phyloP scores from a whole-genome alignment of 2,888 invertebrate genomes.

The Eupelmus urozonus region DNA sequence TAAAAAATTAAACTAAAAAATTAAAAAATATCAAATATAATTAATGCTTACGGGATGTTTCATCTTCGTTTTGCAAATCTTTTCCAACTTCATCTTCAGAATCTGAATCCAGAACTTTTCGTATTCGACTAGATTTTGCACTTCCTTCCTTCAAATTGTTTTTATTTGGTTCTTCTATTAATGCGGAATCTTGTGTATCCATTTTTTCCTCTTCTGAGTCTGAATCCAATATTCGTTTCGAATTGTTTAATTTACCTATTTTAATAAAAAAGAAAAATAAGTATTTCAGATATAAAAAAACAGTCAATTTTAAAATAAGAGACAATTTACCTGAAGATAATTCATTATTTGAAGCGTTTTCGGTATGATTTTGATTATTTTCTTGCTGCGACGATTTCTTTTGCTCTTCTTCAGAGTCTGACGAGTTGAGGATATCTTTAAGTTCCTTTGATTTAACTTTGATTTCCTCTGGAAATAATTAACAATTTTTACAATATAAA shows the following conservation, averaged over 20 bases:
- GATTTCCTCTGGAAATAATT: not conserved
- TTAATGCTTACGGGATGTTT: slow-evolving; percentile 7
- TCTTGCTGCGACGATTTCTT: slow-evolving; percentile 15
- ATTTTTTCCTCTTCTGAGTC: slow-evolving; percentile 46
- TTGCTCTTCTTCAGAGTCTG: slow-evolving; percentile 65
- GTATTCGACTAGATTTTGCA: slow-evolving; percentile 45
- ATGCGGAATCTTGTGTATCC: slow-evolving; percentile 15
- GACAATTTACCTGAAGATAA: slow-evolving; percentile 7
- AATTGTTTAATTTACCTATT: slow-evolving; percentile 25
- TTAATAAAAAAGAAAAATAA: not conserved
- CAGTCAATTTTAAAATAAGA: not conserved
- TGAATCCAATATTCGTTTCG: slow-evolving; percentile 35
- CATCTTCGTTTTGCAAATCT: slow-evolving; percentile 5
- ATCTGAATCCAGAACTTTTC: slow-evolving; percentile 52
- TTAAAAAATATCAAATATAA: slow-evolving; percentile 3
- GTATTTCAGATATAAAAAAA: not conserved
- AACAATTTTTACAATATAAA: slow-evolving; percentile 12
- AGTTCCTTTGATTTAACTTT: slow-evolving; percentile 52
- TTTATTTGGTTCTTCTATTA: slow-evolving; percentile 20
- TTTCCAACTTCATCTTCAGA: slow-evolving; percentile 56
- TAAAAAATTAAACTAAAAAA: not conserved
- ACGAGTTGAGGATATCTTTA: slow-evolving; percentile 60
- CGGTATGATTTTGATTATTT: not conserved
- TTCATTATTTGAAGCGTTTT: not conserved
- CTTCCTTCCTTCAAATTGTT: slow-evolving; percentile 21